Evolutionary conservation across 2,888 invertebrate species (phyloP).

Genomic region (Cremastobaeus sp.): DNA sequence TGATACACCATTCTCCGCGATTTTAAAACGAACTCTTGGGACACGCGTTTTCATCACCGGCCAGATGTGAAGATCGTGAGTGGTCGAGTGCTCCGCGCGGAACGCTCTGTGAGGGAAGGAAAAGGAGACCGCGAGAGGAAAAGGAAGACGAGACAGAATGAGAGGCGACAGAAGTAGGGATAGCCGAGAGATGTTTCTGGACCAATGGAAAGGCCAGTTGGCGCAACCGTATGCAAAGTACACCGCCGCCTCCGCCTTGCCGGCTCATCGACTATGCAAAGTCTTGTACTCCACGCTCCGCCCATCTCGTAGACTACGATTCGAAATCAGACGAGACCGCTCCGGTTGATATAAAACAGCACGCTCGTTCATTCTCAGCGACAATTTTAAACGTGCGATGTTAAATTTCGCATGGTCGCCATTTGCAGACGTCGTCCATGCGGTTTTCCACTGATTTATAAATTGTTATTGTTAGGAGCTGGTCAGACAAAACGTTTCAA

Average conservation of each 20-base stretch:
- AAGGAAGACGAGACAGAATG: slow-evolving; percentile 58
- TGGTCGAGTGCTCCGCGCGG: slow-evolving; percentile 33
- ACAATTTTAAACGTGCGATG: slow-evolving; percentile 12
- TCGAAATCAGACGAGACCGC: slow-evolving; percentile 19
- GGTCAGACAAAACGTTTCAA: no score
- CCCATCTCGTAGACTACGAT: slow-evolving; percentile 42
- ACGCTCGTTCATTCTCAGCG: not conserved
- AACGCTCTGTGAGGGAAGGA: slow-evolving; percentile 49
- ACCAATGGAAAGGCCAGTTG: slow-evolving; percentile 74
- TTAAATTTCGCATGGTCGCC: slow-evolving; percentile 17
- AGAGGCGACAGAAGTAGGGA: slow-evolving; percentile 60
- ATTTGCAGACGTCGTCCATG: not conserved
- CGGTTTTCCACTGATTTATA: no score
- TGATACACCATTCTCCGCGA: no score
- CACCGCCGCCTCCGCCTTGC: slow-evolving; percentile 61
- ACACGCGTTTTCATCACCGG: slow-evolving; percentile 48
- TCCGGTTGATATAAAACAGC: slow-evolving; percentile 17
- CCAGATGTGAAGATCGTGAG: slow-evolving; percentile 54
- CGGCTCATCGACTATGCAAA: slow-evolving; percentile 61
- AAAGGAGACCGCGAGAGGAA: slow-evolving; percentile 57
- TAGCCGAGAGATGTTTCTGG: slow-evolving; percentile 65
- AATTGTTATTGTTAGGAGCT: no score
- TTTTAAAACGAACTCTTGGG: slow-evolving; percentile 42
- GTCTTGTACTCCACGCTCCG: slow-evolving; percentile 52
- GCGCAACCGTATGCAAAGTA: slow-evolving; percentile 75